phyloP scores from a whole-genome alignment of 2,888 invertebrate species.

The Pollenia griseotomentosa region DNA sequence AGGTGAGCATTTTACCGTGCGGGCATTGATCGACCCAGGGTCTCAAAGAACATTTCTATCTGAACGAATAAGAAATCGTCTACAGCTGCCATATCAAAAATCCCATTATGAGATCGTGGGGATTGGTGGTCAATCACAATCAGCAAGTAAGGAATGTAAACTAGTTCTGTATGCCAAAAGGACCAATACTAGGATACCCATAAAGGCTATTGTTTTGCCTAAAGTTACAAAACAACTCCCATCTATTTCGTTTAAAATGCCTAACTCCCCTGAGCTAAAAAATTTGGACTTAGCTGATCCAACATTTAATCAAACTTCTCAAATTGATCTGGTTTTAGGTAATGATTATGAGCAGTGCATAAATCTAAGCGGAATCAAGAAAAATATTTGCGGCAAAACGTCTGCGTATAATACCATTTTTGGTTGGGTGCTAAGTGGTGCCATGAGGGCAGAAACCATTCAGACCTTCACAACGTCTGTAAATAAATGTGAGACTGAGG shows the following conservation, averaged over 20 bases:
- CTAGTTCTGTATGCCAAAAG: not conserved
- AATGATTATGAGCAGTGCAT: not conserved
- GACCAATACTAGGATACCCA: not conserved
- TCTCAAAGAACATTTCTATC: not conserved
- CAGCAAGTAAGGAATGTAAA: not conserved
- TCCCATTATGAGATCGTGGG: not conserved
- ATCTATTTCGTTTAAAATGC: not conserved
- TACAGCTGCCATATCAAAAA: not conserved
- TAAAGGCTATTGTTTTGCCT: not conserved
- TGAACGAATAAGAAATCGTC: not conserved
- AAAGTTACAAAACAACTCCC: not conserved
- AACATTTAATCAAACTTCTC: not conserved
- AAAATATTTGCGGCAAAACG: slow-evolving; percentile 2
- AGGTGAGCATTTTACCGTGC: no score
- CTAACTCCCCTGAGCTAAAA: not conserved
- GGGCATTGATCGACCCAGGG: not conserved
- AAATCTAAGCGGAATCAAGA: not conserved
- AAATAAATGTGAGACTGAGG: not conserved
- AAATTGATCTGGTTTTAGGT: not conserved
- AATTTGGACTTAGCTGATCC: slow-evolving; percentile 14
- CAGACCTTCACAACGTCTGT: not conserved
- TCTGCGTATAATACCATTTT: not conserved
- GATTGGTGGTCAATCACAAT: not conserved
- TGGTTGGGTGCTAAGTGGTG: slow-evolving; percentile 2
- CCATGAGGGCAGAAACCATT: not conserved